These are phyloP conservation scores for Papilio dardanus DNA, from an alignment of 1,140 invertebrate genomes.

Conservation along the genomic window DNA sequence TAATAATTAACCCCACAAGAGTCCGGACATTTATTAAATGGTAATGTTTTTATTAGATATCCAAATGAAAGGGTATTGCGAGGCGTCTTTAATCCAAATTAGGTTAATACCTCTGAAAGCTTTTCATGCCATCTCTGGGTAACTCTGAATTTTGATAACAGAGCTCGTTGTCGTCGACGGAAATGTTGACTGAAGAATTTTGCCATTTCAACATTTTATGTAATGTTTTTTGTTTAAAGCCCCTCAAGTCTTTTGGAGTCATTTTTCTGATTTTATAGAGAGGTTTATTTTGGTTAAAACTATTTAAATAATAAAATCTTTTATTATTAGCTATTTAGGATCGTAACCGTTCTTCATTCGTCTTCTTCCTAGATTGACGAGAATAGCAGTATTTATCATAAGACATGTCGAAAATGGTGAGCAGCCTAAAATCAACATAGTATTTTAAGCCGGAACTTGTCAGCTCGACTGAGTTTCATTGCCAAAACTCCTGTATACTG, in stretches of 20 bases:
- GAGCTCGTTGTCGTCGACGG: conserved; percentile 13
- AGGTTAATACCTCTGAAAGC: conserved; percentile 48
- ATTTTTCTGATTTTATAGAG: neutral
- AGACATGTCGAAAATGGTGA: neutral
- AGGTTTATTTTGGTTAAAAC: too few relatives aligned
- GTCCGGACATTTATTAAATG: neutral
- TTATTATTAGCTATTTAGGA: too few relatives aligned
- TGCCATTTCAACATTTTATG: neutral
- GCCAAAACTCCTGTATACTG: neutral
- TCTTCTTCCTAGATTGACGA: neutral
- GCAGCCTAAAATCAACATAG: neutral
- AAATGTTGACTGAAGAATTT: neutral
- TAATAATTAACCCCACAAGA: neutral
- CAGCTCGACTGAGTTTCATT: neutral
- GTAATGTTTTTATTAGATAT: conserved; percentile 32
- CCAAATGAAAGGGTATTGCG: conserved; percentile 28
- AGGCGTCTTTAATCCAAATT: conserved; percentile 43
- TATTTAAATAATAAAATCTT: neutral
- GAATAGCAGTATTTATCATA: neutral
- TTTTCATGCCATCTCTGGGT: conserved; percentile 39
- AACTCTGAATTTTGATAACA: conserved; percentile 38
- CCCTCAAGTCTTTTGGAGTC: neutral
- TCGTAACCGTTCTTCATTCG: neutral
- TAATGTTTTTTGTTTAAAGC: neutral
- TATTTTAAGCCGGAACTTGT: too few relatives aligned